These are phyloP conservation scores for Drosophila tristis DNA, from an alignment of 1,140 invertebrate genomes.

Conservation along the genomic window DNA sequence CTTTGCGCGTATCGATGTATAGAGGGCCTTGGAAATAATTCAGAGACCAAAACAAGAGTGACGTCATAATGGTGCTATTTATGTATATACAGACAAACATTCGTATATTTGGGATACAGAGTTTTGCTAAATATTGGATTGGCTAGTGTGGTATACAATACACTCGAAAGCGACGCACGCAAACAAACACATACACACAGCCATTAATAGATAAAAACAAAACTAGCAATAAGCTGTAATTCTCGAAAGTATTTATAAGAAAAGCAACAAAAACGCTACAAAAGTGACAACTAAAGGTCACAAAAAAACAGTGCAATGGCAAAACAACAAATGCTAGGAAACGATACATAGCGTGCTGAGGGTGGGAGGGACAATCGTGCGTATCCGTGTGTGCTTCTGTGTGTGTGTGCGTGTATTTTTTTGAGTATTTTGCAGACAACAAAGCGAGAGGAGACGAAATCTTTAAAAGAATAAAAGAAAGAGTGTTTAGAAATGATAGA, in stretches of 20 bases:
- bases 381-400: slow-evolving; percentile 2
- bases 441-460: slow-evolving; percentile 19
- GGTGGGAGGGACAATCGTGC: slow-evolving; percentile 8
- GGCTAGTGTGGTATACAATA: slow-evolving; percentile 22
- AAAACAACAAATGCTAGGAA: slow-evolving; percentile 40
- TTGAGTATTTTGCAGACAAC: slow-evolving; percentile 48
- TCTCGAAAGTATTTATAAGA: slow-evolving; percentile 46
- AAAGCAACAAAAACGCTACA: slow-evolving; percentile 39
- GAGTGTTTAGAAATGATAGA: too few relatives aligned
- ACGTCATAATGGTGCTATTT: slow-evolving; percentile 70
- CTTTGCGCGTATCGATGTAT: too few relatives aligned
- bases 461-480: neutral
- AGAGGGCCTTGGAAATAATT: slow-evolving; percentile 28
- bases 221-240: slow-evolving; percentile 49
- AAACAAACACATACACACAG: slow-evolving; percentile 25
- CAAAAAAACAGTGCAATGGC: slow-evolving; percentile 28
- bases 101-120: slow-evolving; percentile 8
- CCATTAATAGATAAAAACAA: slow-evolving; percentile 56
- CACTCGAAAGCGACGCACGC: slow-evolving; percentile 4
- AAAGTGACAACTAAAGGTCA: slow-evolving; percentile 63
- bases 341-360: too few relatives aligned
- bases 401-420: slow-evolving; percentile 12
- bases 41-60: slow-evolving; percentile 61
- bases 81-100: slow-evolving; percentile 19
- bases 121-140: slow-evolving; percentile 57